These are phyloP conservation scores for Paradisaea rubra DNA, from an alignment of 2,113 vertebrate genomes.

Conservation along the genomic window DNA sequence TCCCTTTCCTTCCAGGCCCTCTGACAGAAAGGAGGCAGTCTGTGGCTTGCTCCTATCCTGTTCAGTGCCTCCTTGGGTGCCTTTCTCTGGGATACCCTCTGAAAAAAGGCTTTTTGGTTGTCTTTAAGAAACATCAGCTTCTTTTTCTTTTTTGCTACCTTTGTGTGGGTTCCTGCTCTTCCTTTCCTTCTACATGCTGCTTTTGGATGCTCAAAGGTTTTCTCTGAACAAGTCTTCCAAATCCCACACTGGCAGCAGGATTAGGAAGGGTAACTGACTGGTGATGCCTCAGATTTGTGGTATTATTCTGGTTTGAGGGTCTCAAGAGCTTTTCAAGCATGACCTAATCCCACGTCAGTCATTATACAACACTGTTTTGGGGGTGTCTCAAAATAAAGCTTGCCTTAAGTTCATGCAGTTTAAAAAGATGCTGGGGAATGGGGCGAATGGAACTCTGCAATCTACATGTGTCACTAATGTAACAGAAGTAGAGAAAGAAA, in stretches of 20 bases:
- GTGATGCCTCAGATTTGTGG: background rate
- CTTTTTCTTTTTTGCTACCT: background rate
- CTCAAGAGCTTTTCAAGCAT: background rate
- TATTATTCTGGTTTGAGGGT: background rate
- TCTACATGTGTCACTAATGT: background rate
- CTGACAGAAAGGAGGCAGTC: background rate
- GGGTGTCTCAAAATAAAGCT: background rate
- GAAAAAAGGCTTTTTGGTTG: background rate
- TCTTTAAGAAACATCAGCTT: background rate
- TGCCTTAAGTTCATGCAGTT: background rate
- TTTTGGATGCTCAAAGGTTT: background rate
- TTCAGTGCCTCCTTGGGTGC: background rate
- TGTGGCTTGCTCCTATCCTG: background rate
- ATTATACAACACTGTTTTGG: background rate
- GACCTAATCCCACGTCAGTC: background rate
- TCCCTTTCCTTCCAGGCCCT: background rate
- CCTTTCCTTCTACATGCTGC: background rate
- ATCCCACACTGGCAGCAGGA: background rate
- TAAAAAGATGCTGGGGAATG: background rate
- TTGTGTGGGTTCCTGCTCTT: background rate
- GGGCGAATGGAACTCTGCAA: accelerated
- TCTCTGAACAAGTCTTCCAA: background rate
- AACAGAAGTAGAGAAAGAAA: constrained; percentile 3
- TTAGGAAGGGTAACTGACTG: background rate
- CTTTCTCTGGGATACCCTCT: background rate